Conservation (phyloP, 2,113 vertebrate genomes). For the Polyodon spathula region DNA sequence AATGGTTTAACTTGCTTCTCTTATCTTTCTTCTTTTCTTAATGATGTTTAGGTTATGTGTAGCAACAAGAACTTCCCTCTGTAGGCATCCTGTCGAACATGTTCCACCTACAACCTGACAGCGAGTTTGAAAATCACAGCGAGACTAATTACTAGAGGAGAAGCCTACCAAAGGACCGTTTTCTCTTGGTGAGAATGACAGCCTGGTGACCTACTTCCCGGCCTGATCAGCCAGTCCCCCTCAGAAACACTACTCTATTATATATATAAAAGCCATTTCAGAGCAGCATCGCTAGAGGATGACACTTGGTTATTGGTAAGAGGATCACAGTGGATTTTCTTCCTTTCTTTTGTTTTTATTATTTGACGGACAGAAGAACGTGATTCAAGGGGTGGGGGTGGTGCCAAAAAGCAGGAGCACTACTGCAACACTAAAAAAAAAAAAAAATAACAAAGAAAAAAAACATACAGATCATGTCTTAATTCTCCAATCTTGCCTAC, state of each 20-base stretch:
- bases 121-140: constrained; percentile 53
- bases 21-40: constrained; percentile 22
- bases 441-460: too few relatives aligned
- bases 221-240: constrained; percentile 33
- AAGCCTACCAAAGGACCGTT: constrained; percentile 42
- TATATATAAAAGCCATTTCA: constrained; percentile 4
- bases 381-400: too few relatives aligned
- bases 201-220: constrained; percentile 41
- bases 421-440: too few relatives aligned
- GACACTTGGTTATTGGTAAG: constrained; percentile 23
- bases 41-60: constrained; percentile 38
- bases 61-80: constrained; percentile 34
- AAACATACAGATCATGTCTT: neutral
- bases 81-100: constrained; percentile 53
- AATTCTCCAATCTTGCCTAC: constrained; percentile 6
- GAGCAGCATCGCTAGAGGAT: constrained; percentile 18
- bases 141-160: constrained; percentile 67
- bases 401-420: too few relatives aligned
- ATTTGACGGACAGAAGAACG: too few relatives aligned
- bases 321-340: neutral
- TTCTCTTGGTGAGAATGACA: constrained; percentile 49
- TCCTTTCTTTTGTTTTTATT: too few relatives aligned
- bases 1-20: neutral
- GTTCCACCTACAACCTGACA: constrained; percentile 55
- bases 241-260: neutral